A percentile compares a stretch with the other conserved stretches of the same genome.
These are phyloP conservation scores for Trochalopteron elliotii DNA, from an alignment of 2,113 vertebrate species.

Conservation along the genomic window DNA sequence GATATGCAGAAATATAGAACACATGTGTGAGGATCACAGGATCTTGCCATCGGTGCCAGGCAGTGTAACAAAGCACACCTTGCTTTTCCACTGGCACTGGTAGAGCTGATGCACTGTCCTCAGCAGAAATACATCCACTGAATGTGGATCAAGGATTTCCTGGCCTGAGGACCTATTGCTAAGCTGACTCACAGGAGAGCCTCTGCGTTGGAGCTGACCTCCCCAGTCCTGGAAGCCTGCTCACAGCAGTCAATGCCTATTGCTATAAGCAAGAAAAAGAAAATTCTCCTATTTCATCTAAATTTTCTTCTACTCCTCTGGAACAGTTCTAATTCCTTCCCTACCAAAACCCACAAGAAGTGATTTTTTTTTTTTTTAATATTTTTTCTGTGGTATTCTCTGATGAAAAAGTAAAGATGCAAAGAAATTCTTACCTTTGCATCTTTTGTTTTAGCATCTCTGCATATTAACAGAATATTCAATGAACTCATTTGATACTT, in stretches of 20 bases:
- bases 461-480: slow-evolving; percentile 60
- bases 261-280: background rate
- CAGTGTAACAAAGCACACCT: background rate
- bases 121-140: background rate
- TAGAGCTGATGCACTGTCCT: background rate
- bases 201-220: background rate
- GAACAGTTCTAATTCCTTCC: background rate
- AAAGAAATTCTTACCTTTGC: slow-evolving; percentile 33
- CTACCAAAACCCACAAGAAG: background rate
- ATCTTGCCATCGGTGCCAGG: background rate
- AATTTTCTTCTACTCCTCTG: background rate
- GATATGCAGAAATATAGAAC: background rate
- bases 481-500: slow-evolving; percentile 67
- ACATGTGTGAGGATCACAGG: background rate
- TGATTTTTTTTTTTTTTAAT: background rate
- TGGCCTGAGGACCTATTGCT: background rate
- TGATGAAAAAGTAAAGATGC: slow-evolving; percentile 23
- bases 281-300: background rate
- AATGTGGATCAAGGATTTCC: background rate
- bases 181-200: background rate
- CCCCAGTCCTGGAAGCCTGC: background rate
- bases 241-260: background rate
- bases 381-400: slow-evolving; percentile 12
- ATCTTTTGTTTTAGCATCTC: slow-evolving; percentile 42
- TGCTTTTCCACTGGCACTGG: background rate